Evolutionary conservation across 2,888 invertebrate species (phyloP).

Genomic region (Anticlea derivata): DNA sequence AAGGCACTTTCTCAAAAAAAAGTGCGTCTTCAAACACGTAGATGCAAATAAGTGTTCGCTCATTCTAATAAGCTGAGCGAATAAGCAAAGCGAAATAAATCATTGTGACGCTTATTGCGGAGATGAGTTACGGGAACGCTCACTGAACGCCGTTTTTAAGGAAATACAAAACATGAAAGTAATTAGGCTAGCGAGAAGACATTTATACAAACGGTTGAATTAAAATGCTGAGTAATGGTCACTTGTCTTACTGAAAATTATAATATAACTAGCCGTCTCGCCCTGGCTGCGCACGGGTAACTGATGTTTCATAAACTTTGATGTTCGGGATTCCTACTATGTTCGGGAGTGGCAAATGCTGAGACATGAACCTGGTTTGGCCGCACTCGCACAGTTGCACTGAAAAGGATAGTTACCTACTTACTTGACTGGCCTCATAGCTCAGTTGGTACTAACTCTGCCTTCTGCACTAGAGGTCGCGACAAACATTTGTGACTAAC

Average conservation of each 20-base stretch:
- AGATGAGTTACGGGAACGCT: slow-evolving; percentile 61
- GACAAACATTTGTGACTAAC: no score
- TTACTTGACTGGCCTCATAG: no score
- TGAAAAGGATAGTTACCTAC: no score
- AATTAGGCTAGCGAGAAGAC: slow-evolving; percentile 43
- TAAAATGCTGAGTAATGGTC: slow-evolving; percentile 33
- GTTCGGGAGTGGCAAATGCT: no score
- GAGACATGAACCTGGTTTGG: no score
- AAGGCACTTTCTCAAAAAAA: neutral
- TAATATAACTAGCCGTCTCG: no score
- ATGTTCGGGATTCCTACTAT: no score
- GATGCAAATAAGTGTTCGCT: slow-evolving; percentile 19
- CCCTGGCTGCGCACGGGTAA: no score
- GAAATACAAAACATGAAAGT: slow-evolving; percentile 49
- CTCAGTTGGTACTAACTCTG: no score
- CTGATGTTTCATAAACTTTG: no score
- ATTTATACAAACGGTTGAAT: slow-evolving; percentile 37
- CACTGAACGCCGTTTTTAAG: slow-evolving; percentile 45
- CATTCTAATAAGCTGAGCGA: slow-evolving; percentile 25
- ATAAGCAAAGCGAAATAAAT: slow-evolving; percentile 27
- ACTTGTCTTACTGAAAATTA: slow-evolving; percentile 9
- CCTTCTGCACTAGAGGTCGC: no score
- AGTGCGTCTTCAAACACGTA: slow-evolving; percentile 14
- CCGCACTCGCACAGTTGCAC: no score
- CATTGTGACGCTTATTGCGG: slow-evolving; percentile 64